Percentiles rank a stretch among this genome's conserved stretches.
phyloP scores from a whole-genome alignment of 1,140 invertebrate genomes.

The Hormaphis cornu region DNA sequence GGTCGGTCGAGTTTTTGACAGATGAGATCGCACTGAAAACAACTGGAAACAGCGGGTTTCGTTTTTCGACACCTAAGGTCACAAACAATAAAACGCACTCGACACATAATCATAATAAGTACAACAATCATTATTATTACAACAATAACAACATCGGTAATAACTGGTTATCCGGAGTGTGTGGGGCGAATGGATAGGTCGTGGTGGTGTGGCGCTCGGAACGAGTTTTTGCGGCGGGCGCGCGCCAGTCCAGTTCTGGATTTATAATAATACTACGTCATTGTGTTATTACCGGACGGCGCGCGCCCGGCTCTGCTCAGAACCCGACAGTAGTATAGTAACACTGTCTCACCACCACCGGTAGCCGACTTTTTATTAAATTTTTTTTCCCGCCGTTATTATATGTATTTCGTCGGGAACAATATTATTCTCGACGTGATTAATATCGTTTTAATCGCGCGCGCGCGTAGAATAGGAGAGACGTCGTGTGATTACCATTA shows the following conservation, averaged over 20 bases:
- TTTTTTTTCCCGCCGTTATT: too few relatives aligned
- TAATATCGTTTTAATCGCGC: too few relatives aligned
- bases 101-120: not conserved
- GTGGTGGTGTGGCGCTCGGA: not conserved
- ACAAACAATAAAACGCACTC: not conserved
- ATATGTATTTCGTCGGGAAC: too few relatives aligned
- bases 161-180: slow-evolving; percentile 18
- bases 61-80: slow-evolving; percentile 26
- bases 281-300: not conserved
- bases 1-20: not conserved
- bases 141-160: slow-evolving; percentile 12
- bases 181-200: not conserved
- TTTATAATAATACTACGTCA: too few relatives aligned
- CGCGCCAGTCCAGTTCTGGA: slow-evolving; percentile 7
- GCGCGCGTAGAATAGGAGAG: not conserved
- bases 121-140: not conserved
- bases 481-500: not conserved
- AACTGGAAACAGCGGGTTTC: slow-evolving; percentile 9
- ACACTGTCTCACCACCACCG: too few relatives aligned
- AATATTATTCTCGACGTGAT: too few relatives aligned
- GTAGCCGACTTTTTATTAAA: too few relatives aligned
- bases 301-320: too few relatives aligned
- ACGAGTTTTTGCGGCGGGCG: slow-evolving; percentile 18
- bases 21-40: not conserved
- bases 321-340: too few relatives aligned